A percentile compares a stretch with the other conserved stretches of the same genome.
Conservation (phyloP, 1,140 invertebrate species). For the Metopolophium dirhodum region DNA sequence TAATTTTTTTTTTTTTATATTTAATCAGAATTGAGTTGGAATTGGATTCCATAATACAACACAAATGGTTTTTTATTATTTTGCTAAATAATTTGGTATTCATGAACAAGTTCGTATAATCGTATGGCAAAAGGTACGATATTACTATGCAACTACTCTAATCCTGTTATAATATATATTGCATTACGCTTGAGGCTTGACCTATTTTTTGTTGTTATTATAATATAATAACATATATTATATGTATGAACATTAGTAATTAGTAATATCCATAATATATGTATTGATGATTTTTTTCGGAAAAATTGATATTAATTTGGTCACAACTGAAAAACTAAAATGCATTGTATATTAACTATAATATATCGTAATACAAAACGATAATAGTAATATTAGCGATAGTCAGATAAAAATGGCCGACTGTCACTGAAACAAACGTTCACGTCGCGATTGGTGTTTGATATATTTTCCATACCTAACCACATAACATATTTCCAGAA, state of each 20-base stretch:
- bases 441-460: background rate
- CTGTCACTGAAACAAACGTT: background rate
- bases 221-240: no score
- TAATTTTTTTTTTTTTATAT: background rate
- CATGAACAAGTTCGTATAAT: background rate
- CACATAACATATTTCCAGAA: background rate
- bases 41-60: background rate
- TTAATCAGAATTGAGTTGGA: background rate
- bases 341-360: no score
- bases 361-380: background rate
- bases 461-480: background rate
- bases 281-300: background rate
- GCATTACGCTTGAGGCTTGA: background rate
- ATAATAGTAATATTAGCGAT: background rate
- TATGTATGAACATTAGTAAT: background rate
- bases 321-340: background rate
- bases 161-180: background rate
- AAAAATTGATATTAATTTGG: background rate
- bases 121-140: background rate
- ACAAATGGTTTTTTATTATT: background rate
- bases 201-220: slow-evolving; percentile 15
- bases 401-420: background rate
- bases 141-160: slow-evolving; percentile 36
- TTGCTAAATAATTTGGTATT: background rate
- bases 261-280: background rate